Evolutionary conservation across 2,888 invertebrate species (phyloP), one percentile per base, ranked within the genome.

Genomic region (Drosophila koepferae): DNA sequence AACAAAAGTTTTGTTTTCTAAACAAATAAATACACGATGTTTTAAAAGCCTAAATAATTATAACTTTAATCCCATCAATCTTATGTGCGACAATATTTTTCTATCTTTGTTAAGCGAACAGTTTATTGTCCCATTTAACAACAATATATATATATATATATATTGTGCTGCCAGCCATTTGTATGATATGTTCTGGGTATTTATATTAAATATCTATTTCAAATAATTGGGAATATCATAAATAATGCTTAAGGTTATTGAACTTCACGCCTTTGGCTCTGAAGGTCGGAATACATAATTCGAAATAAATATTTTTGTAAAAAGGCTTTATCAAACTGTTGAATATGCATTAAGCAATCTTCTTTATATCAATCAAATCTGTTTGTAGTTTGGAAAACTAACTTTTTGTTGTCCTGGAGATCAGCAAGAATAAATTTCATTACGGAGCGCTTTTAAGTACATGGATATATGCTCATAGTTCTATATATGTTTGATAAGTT

Each of bases 171-270:
- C 64, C 23, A 63, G 23, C 31, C n/a, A 53, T 58, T 51, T 64
- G n/a, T 34, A 5, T 68, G 82, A 80, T 80, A 82, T 76, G 81
- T 80, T 70, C 44, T 41, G 74, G 69, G 69, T 75, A 72, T 51
- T 51, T 38, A 54, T 54, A 71, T 68, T 66, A 34, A 86, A 89
- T 90, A 89, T 86, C 78, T 71, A 62, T 61, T 62, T 61, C 46
- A 68, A 70, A 56, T 48, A 61, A 59, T 65, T 75, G 67, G 64
- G 69, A 90, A 77, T 90, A 86, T 90, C 89, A 89, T 90, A 77
- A 86, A 83, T 89, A 88, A 80, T 75, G 73, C 90, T 86, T 90
- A 88, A 69, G 64, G 72, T 66, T 74, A 86, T 66, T 61, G 69
- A 76, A 53, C 72, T 61, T 44, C 61, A n/a, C 5, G 49, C 74